Evolutionary conservation across 2,888 invertebrate genomes (phyloP).

Genomic region (Calameuta pallipes): DNA sequence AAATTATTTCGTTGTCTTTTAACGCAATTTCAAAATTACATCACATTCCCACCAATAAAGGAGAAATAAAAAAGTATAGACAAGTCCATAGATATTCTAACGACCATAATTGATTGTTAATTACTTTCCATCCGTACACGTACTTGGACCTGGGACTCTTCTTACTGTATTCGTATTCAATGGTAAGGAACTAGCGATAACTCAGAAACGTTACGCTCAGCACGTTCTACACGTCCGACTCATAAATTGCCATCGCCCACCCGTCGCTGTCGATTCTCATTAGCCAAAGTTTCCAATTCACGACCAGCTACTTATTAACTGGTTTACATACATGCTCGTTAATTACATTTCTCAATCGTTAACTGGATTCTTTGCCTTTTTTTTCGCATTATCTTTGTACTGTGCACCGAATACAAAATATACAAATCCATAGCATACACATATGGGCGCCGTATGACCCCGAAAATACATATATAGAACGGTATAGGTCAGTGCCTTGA

Average conservation of each 20-base stretch:
- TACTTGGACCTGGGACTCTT: not conserved
- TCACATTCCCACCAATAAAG: no score
- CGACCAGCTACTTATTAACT: not conserved
- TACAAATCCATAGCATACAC: not conserved
- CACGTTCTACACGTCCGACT: not conserved
- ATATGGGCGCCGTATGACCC: not conserved
- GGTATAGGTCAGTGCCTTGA: not conserved
- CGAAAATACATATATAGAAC: not conserved
- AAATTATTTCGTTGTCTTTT: not conserved
- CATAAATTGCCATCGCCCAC: not conserved
- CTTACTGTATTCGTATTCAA: not conserved
- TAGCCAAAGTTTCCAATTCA: not conserved
- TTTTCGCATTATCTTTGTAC: not conserved
- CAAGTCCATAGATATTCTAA: not conserved
- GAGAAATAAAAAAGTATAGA: not conserved
- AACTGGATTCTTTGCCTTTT: not conserved
- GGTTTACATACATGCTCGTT: not conserved
- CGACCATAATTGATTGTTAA: not conserved
- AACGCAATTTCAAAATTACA: not conserved
- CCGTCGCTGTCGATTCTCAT: not conserved
- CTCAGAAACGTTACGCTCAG: not conserved
- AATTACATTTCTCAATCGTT: not conserved
- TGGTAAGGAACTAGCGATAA: not conserved
- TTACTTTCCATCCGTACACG: not conserved
- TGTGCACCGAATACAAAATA: not conserved